Evolutionary conservation across 2,888 invertebrate genomes (phyloP).

Genomic region (Drosophila gaucha): DNA sequence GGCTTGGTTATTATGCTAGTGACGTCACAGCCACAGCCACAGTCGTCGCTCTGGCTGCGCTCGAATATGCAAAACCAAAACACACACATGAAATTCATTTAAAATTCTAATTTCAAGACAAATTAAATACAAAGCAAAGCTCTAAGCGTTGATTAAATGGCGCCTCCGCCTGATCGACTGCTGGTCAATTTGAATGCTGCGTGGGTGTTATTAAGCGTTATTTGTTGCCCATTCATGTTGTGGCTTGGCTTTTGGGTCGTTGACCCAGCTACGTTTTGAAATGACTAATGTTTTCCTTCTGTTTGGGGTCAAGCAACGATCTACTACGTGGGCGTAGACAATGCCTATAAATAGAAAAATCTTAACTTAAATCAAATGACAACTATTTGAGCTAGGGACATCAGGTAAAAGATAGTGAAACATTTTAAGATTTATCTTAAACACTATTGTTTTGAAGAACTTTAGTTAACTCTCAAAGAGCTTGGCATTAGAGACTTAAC

Average conservation of each 20-base stretch:
- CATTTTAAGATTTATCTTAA: background rate
- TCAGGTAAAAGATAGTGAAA: background rate
- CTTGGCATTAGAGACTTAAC: background rate
- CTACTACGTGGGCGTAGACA: constrained; percentile 26
- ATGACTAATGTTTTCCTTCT: constrained; percentile 51
- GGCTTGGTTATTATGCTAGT: constrained; percentile 72
- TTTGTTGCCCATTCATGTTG: constrained; percentile 24
- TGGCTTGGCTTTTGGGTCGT: constrained; percentile 40
- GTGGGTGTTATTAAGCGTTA: constrained; percentile 13
- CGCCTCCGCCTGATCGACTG: constrained; percentile 68
- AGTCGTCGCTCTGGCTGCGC: constrained; percentile 18
- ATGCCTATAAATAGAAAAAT: background rate
- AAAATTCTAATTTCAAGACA: constrained; percentile 79
- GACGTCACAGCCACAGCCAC: constrained; percentile 62
- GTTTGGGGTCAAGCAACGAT: constrained; percentile 13
- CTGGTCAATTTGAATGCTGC: constrained; percentile 63
- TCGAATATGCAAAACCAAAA: constrained; percentile 69
- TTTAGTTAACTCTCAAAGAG: background rate
- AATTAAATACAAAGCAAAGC: constrained; percentile 72
- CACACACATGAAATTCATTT: constrained; percentile 60
- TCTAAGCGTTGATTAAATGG: constrained; percentile 76
- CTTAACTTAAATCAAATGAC: too few species aligned
- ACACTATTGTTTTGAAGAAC: background rate
- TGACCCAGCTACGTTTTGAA: constrained; percentile 51
- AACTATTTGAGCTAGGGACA: background rate